phyloP scores from a whole-genome alignment of 2,113 vertebrate species.

The Psettodes erumei region DNA sequence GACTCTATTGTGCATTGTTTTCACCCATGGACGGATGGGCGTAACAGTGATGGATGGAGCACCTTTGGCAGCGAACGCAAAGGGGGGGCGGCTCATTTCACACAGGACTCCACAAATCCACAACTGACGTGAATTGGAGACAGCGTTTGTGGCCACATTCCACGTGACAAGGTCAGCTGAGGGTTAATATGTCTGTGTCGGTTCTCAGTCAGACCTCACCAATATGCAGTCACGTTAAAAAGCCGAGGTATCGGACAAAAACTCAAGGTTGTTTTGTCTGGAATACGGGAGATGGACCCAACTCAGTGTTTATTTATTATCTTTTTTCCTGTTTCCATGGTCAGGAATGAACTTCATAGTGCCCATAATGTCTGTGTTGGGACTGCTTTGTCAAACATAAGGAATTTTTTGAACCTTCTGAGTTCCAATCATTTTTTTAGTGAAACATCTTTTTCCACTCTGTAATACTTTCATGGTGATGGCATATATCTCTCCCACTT shows the following conservation, averaged over 20 bases:
- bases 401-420: not conserved
- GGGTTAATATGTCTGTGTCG: too few relatives aligned
- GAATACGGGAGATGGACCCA: too few relatives aligned
- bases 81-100: constrained; percentile 35
- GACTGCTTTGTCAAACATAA: not conserved
- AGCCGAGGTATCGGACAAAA: too few relatives aligned
- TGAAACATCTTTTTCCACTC: not conserved
- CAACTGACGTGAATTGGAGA: constrained; percentile 7
- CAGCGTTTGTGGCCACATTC: not conserved
- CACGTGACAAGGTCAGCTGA: not conserved
- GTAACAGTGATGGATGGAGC: constrained; percentile 27
- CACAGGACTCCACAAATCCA: constrained; percentile 24
- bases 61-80: constrained; percentile 18
- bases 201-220: too few relatives aligned
- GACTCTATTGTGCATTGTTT: constrained; percentile 70
- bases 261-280: too few relatives aligned
- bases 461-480: not conserved
- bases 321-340: not conserved
- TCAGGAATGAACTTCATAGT: not conserved
- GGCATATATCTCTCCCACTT: not conserved
- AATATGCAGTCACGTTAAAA: too few relatives aligned
- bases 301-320: not conserved
- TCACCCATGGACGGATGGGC: constrained; percentile 26
- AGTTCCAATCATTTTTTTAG: not conserved
- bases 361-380: not conserved